Conservation (phyloP, 1,140 invertebrate genomes). For the Musca vetustissima region DNA sequence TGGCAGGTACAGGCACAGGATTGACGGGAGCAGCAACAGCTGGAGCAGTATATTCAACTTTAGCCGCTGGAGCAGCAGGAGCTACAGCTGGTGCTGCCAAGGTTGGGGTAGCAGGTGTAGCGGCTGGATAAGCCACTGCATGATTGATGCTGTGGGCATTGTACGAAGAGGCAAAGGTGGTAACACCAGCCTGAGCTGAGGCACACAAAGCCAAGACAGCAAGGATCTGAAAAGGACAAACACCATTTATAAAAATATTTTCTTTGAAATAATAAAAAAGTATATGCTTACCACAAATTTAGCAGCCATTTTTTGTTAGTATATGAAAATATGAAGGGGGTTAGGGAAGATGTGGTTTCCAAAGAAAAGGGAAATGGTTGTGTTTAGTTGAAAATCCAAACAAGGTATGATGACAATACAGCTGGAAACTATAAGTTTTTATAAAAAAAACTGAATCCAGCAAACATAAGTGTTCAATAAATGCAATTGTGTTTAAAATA, state of each 20-base stretch:
- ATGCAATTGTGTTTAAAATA: no score
- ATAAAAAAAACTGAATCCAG: neutral
- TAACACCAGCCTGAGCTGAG: slow-evolving; percentile 49
- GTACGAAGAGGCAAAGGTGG: slow-evolving; percentile 62
- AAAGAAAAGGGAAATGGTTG: slow-evolving; percentile 9
- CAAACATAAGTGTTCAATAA: neutral
- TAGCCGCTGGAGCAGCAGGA: slow-evolving; percentile 30
- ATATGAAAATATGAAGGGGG: slow-evolving; percentile 8
- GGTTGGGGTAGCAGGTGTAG: slow-evolving; percentile 34
- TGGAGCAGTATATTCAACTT: slow-evolving; percentile 26
- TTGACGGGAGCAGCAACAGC: slow-evolving; percentile 10
- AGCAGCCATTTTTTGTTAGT: slow-evolving; percentile 42
- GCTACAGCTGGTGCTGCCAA: slow-evolving; percentile 34
- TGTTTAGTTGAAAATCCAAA: slow-evolving; percentile 11
- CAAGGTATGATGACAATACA: slow-evolving; percentile 6
- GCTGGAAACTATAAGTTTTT: neutral
- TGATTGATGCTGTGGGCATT: slow-evolving; percentile 64
- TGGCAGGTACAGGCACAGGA: neutral
- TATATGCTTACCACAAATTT: slow-evolving; percentile 43
- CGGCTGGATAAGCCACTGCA: slow-evolving; percentile 58
- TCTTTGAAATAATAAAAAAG: no score
- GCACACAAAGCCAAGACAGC: slow-evolving; percentile 40
- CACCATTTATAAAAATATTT: neutral
- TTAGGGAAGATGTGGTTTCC: slow-evolving; percentile 2
- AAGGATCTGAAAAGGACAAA: slow-evolving; percentile 34